Base-by-base conservation (phyloP, 2,113 vertebrate genomes). In the Oreotragus oreotragus region DNA sequence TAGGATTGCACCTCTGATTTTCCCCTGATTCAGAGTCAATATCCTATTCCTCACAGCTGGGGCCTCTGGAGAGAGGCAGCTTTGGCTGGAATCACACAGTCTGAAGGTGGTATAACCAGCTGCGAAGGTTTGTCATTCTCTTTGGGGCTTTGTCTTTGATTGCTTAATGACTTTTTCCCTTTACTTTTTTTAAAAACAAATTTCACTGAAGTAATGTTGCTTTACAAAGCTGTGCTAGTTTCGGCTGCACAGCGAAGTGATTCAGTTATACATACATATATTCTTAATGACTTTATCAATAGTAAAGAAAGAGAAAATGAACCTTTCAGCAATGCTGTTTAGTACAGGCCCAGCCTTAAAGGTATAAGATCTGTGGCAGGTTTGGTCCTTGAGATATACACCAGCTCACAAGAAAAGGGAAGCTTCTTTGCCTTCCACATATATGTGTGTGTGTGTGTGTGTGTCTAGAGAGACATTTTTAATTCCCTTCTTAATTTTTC, bases 1-100 rank as follows among this genome's bases (percentile, higher is more conserved):
- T 64, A 43, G 16, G 47, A 73, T 62, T 25, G 27, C 25, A 57
- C 33, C 39, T 80, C 90, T 95, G 33, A n/a, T 53, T 94, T 94
- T 85, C 60, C 87, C 55, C 43, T 57, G 57, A 62, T 73, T 91
- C 80, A 28, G 49, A 88, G 49, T 97, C 66, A 57, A 3, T 73
- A 96, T 76, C 43, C 10, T 53, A 87, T 90, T 96, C 58, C 92
- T 96, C 91, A 64, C 96, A 96, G 90, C 94, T 93, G 91, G 85
- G 76, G 86, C 81, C 93, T 30, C 85, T 81, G 25, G 57, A 45
- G 83, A 94, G 90, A 62, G 3, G 45, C 55, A 57, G 21, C 55
- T 88, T 77, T 90, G 84, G 39, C 84, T 60, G 25, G 39, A 84
- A 1, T 70, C 66, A 45, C 36, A 30, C 19, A n/a, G 28, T 30